Base-by-base conservation (phyloP, 2,888 invertebrate genomes). In the Craniophora ligustri region DNA sequence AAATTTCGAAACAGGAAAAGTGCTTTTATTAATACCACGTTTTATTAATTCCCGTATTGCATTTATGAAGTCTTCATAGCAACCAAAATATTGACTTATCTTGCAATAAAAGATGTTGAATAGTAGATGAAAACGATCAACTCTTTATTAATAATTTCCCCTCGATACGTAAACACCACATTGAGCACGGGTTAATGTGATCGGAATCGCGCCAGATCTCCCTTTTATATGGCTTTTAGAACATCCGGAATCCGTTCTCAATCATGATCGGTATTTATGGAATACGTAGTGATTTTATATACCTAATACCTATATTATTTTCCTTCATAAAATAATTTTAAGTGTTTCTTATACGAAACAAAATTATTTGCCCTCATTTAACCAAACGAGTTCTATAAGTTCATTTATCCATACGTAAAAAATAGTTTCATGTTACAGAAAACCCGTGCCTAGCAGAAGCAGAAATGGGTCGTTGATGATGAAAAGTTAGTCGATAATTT, bases 81-180 rank as follows among this genome's bases (percentile, higher is more conserved):
- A 11, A 21, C 19, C 14, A 19, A 14, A 21, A 49, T 39, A 35
- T 49, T 7, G 21, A n/a, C n/a, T 8, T 19, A 38, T 5, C 18
- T 5, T 5, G 3, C 15, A 30, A 18, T 34, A 50, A 34, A 16
- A 28, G 28, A 44, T 40, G 6, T 6, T 10, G 5, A 13, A 8
- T 19, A 15, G 5, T 35, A 36, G 13, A 50, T 46, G 50, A 42
- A 46, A 60, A 38, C 21, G 13, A 50, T 59, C 26, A 40, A 59
- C 39, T 42, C 38, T 38, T 59, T 39, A 11, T 18, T 44, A 35
- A 46, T 59, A 28, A 44, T 50, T 66, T 63, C 5, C 47, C 51
- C 34, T 15, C 6, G 0, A 36, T 28, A 11, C 39, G n/a, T 23
- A 11, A 39, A 42, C 23, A 30, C 28, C 7, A 34, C 16, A 58